Percentiles rank a stretch among this genome's conserved stretches.
These are phyloP conservation scores for Magallana angulata DNA, from an alignment of 1,140 invertebrate genomes.

Conservation along the genomic window DNA sequence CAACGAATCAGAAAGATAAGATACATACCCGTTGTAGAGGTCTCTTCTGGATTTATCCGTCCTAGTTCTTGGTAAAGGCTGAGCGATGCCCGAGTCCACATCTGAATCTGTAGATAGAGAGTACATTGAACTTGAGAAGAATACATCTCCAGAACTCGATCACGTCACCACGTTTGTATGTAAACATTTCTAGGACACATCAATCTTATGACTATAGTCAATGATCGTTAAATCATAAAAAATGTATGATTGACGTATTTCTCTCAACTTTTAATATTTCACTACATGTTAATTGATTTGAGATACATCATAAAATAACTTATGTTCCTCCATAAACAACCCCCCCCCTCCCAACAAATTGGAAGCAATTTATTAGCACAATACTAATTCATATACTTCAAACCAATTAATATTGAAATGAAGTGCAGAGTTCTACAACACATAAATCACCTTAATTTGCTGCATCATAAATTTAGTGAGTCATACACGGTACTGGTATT, in stretches of 20 bases:
- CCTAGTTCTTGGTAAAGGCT: not conserved
- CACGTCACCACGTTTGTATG: not conserved
- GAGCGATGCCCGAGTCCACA: constrained; percentile 50
- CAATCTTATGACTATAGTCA: constrained; percentile 9
- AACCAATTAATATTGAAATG: constrained; percentile 20
- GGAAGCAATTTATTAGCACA: too few species aligned
- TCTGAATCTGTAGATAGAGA: constrained; percentile 48
- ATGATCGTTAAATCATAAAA: not conserved
- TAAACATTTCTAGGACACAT: constrained; percentile 1
- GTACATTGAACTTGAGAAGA: not conserved
- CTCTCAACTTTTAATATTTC: too few species aligned
- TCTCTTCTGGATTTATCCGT: not conserved
- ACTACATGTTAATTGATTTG: too few species aligned
- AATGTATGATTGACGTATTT: not conserved
- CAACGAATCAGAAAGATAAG: not conserved
- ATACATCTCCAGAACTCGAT: not conserved
- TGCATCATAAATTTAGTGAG: constrained; percentile 4
- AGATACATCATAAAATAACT: too few species aligned
- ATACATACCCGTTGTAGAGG: not conserved
- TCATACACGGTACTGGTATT: not conserved
- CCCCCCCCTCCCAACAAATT: too few species aligned
- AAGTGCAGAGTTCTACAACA: not conserved
- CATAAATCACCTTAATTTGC: constrained; percentile 25
- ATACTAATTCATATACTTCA: not conserved
- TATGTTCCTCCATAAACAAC: too few species aligned